Evolutionary conservation across 1,140 invertebrate species (phyloP).

Genomic region (Bicyclus anynana): DNA sequence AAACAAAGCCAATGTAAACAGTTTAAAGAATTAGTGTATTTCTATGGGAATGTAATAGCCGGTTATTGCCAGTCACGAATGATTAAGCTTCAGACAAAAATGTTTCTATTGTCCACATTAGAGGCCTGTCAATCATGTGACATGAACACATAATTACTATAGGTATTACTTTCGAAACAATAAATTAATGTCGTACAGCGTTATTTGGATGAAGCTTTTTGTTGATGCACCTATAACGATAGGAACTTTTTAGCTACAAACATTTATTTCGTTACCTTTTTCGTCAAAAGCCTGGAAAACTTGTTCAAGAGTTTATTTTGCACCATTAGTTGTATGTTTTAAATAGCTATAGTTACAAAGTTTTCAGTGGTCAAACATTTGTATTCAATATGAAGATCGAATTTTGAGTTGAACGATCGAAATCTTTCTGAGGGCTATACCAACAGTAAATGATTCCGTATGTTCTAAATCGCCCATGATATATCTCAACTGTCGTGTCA

Average conservation of each 20-base stretch:
- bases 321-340: too few relatives aligned
- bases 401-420: too few relatives aligned
- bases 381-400: too few relatives aligned
- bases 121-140: constrained; percentile 47
- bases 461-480: constrained; percentile 18
- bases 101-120: constrained; percentile 35
- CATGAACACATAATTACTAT: constrained; percentile 44
- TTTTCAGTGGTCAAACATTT: too few relatives aligned
- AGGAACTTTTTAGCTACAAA: too few relatives aligned
- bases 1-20: constrained; percentile 6
- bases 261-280: too few relatives aligned
- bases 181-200: constrained; percentile 51
- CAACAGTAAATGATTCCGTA: neutral
- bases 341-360: too few relatives aligned
- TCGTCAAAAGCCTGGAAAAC: too few relatives aligned
- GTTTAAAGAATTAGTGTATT: constrained; percentile 11
- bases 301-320: too few relatives aligned
- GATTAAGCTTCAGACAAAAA: constrained; percentile 14
- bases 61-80: constrained; percentile 15
- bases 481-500: constrained; percentile 17
- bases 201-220: constrained; percentile 53
- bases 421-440: neutral
- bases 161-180: constrained; percentile 44
- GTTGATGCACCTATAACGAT: too few relatives aligned
- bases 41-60: constrained; percentile 11